Base-by-base conservation (phyloP, 2,113 vertebrate genomes). In the Esox niger region DNA sequence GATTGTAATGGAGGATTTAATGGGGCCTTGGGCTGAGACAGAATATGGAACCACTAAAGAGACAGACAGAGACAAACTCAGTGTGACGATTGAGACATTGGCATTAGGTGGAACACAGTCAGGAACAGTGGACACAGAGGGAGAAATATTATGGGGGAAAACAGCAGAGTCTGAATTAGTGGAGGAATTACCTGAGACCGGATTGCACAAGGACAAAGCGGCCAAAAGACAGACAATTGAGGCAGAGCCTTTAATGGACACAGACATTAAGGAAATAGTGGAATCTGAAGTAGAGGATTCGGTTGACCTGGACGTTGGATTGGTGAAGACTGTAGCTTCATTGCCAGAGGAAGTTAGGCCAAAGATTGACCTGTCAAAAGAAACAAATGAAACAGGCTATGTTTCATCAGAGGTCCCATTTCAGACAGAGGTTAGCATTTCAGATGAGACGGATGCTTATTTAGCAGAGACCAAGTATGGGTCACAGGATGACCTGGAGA, bases 61-160 rank as follows among this genome's bases (percentile, higher is more conserved):
- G 38, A 82, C 71, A 17, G 76, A 76, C 32, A 76, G 81, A n/a
- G 77, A 85, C 33, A 76, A 73, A 61, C 75, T 78, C 9, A 79
- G 85, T 35, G 77, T 74, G 66, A 77, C 77, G 79, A 65, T 81
- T 1, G 38, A 43, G 13, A 15, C 15, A 43, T 43, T 15, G 15
- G 11, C 38, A 43, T 43, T 15, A 43, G 38, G 5, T 2, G 38
- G 17, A 43, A 43, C 38, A 43, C 11, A 43, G 38, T 17, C 38
- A 15, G 38, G 38, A 43, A 43, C 17, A 43, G 38, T 43, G 13
- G 15, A 43, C 38, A 43, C 3, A 17, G 38, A 43, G 15, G 38
- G 11, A 3, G 17, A 4, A 17, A 38, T 38, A 0, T 15, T 43
- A 15, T 15, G 3, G 38, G 21, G 55, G 56, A 54, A 25, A 32